Base-by-base conservation (phyloP, 2,113 vertebrate species). In the Drymodes brunneopygia region DNA sequence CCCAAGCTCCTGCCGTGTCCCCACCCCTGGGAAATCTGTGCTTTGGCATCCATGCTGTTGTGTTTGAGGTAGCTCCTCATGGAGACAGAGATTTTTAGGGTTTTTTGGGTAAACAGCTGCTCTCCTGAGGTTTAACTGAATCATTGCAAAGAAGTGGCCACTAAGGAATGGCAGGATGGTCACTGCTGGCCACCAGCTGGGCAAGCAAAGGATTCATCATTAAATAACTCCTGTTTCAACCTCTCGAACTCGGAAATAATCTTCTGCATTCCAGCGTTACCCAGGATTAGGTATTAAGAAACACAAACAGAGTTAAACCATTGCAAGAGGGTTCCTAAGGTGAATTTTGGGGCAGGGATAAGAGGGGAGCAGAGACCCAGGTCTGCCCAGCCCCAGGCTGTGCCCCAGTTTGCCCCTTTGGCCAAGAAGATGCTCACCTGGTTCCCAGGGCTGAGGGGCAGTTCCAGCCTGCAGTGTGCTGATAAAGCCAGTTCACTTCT, bases 21-120 rank as follows among this genome's bases (percentile, higher is more conserved):
- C 14, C 45, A 27, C 8, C 15, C 3, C 15, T 1, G 15, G 20
- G 38, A 75, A 71, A 1, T 31, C 25, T 33, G 5, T 29, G 15
- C 40, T 3, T 8, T 42, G 50, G 16, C 86, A 81, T 73, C 51
- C 15, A 15, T 0, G 0, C 20, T 4, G 0, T 45, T 16, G 4
- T 58, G 50, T 77, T 71, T 77, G 66, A 84, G 56, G 42, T 58
- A 70, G 24, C 56, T 45, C 15, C 29, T 27, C 10, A 9, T 9
- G 28, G 36, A 69, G 48, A 14, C 29, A 35, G 38, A 47, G 19
- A 33, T 84, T 82, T 86, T 88, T 73, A 42, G 17, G 28, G 0
- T 9, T 90, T 92, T 45, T 23, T 3, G 67, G 33, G 36, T 70
- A 64, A 80, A 65, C 11, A 36, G 36, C 31, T 20, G 8, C 80